Base-by-base conservation (phyloP, 1,140 invertebrate species). In the Micrasema longulum region DNA sequence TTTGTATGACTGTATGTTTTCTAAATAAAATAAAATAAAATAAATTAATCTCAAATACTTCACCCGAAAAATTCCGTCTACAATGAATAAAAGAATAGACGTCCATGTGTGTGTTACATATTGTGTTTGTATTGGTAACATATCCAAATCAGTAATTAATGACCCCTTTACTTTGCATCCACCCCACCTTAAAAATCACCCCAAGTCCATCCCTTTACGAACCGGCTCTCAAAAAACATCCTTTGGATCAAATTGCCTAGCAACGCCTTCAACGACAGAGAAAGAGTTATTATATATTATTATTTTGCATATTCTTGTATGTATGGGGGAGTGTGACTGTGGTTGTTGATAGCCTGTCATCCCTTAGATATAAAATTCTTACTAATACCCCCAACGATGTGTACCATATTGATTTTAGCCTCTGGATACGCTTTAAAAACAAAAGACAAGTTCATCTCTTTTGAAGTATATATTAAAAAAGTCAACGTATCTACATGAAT, bases 161-260 rank as follows among this genome's bases (percentile, higher is more conserved):
- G 75, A 74, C 72, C 72, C 72, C 67, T 76, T 76, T 76, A 77
- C 80, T 83, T 31, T 79, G 79, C 79, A 79, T 81, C 80, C 82
- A 81, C 81, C 82, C 78, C 78, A 77, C 76, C 80, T 81, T 82
- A 82, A 82, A 81, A 83, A 84, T 84, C 83, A 83, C 79, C 83
- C 38, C 55, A 14, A 22, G 41, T 18, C 41, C 31, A 45, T 26
- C 41, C 60, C 43, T 23, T 41, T 14, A 11, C 57, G 41, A 63
- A 38, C 63, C 31, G 45, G 16, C 38, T 48, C 50, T 22, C 22
- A 43, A 53, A 55, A 64, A 47, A 68, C 50, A 68, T 68, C 50
- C 65, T 53, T 52, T 63, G 18, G 22, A 36, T 48, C 26, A 36
- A 48, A 71, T 71, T 38, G 50, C 60, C 26, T 71, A 65, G 69